Evolutionary conservation across 2,888 invertebrate species (phyloP).

Genomic region (Thymelicus lineola): DNA sequence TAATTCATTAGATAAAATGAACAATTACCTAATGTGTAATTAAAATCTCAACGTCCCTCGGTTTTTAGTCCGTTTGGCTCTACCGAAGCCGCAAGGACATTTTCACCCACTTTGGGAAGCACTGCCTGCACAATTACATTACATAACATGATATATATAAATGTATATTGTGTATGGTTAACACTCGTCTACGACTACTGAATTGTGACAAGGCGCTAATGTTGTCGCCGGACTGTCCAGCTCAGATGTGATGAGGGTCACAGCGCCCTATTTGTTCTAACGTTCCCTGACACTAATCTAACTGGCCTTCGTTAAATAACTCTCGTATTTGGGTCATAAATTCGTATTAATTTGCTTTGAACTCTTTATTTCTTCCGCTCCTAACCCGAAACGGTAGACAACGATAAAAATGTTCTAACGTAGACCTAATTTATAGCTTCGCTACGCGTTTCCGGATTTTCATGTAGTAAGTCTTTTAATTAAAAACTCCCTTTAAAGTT

Average conservation of each 20-base stretch:
- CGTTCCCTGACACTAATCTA: conserved; percentile 52
- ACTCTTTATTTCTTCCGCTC: conserved; percentile 33
- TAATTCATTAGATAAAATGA: too few species aligned
- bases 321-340: conserved; percentile 38
- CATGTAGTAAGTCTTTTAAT: conserved; percentile 10
- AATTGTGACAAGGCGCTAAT: conserved; percentile 64
- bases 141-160: conserved; percentile 41
- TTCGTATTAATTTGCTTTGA: conserved; percentile 37
- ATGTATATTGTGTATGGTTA: conserved; percentile 41
- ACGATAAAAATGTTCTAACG: conserved; percentile 28
- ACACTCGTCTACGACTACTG: conserved; percentile 55
- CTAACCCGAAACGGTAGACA: conserved; percentile 24
- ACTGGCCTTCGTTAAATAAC: conserved; percentile 47
- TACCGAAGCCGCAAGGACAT: neutral
- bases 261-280: conserved; percentile 57
- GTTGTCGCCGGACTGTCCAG: conserved; percentile 60
- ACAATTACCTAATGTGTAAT: too few species aligned
- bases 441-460: conserved; percentile 14
- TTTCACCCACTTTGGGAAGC: neutral
- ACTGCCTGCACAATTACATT: conserved; percentile 36
- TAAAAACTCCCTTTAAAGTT: conserved; percentile 8
- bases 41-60: too few species aligned
- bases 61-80: too few species aligned
- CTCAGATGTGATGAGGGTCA: conserved; percentile 62
- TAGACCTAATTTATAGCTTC: conserved; percentile 21